Base-by-base conservation (phyloP, 2,113 vertebrate species). In the Mohoua ochrocephala region DNA sequence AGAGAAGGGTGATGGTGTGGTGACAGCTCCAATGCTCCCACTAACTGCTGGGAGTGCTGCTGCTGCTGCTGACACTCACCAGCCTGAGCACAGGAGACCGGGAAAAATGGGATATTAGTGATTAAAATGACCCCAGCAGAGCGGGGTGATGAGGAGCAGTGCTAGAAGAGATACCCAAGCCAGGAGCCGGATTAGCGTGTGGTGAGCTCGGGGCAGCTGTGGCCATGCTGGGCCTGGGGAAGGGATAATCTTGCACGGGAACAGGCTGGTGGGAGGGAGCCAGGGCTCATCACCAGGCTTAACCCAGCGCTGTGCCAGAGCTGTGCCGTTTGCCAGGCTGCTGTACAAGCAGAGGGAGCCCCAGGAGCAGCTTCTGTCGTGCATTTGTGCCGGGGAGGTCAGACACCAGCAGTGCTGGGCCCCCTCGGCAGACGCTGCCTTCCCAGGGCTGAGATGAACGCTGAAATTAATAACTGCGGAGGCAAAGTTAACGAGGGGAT, bases 151-250 rank as follows among this genome's bases (percentile, higher is more conserved):
- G 26, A 28, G 68, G 14, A 83, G n/a, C 3, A 3, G 45, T 9
- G 73, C 33, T 45, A 52, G 76, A 11, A 23, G 39, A 27, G 56
- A 22, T 0, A 2, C 19, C 42, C 0, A 1, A 28, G 30, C 39
- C 60, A 49, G 88, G 42, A 80, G 44, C 22, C 0, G 3, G 68
- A 50, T 68, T 19, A 59, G 31, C 0, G 0, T 1, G 35, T 7
- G 13, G 21, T 0, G 2, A 64, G 35, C 57, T 6, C n/a, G 11
- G 63, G 20, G 33, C 1, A 14, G 82, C 74, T 65, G 64, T 5
- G 6, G 33, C 39, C 33, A 0, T 9, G 54, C 77, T 50, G 81
- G 47, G 5, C 15, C 23, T 4, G 11, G 52, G 45, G 15, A 27
- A 47, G 42, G 47, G 57, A 56, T 57, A 22, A 84, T 74, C 87